A percentile compares a stretch with the other conserved stretches of the same genome.
phyloP scores from a whole-genome alignment of 2,113 vertebrate species.

The Azemiops feae region DNA sequence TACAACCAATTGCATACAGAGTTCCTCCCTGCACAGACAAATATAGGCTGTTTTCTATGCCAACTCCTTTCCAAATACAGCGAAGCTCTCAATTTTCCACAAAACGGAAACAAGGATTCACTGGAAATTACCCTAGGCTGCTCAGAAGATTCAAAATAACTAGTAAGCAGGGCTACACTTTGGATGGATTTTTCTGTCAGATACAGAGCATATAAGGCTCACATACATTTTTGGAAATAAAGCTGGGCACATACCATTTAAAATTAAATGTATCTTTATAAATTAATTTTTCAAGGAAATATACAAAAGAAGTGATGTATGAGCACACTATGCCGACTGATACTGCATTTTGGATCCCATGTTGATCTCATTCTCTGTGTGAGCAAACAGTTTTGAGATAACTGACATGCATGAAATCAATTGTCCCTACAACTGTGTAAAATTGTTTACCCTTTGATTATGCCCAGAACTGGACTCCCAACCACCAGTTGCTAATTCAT shows the following conservation, averaged over 20 bases:
- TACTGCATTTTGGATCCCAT: not conserved
- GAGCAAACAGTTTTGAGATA: not conserved
- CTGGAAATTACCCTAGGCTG: not conserved
- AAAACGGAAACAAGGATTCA: not conserved
- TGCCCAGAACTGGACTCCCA: not conserved
- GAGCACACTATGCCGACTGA: not conserved
- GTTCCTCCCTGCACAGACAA: too few species aligned
- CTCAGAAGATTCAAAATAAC: not conserved
- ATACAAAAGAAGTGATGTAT: not conserved
- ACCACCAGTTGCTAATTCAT: not conserved
- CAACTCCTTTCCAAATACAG: not conserved
- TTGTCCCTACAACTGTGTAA: not conserved
- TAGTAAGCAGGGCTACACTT: not conserved
- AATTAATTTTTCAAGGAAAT: not conserved
- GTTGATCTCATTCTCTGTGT: not conserved
- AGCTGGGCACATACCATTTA: not conserved
- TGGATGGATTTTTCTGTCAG: not conserved
- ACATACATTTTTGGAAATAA: not conserved
- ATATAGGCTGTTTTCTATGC: not conserved
- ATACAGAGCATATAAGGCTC: not conserved
- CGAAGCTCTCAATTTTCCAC: not conserved
- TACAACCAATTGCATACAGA: not conserved
- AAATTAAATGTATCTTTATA: not conserved
- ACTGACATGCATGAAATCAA: not conserved
- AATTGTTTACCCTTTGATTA: not conserved